Evolutionary conservation across 2,888 invertebrate species (phyloP).

Genomic region (Eupeodes luniger): DNA sequence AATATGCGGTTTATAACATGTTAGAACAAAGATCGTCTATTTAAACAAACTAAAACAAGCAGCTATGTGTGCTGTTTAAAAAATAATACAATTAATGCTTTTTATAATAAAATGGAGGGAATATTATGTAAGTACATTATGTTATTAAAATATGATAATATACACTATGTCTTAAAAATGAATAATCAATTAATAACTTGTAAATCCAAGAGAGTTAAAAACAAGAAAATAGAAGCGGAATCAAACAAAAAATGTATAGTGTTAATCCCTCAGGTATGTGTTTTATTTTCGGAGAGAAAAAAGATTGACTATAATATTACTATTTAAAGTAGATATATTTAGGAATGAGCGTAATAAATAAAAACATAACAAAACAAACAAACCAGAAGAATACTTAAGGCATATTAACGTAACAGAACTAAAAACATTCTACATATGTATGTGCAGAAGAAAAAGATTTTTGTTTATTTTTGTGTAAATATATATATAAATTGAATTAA

Average conservation of each 20-base stretch:
- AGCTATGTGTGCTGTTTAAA: conserved; percentile 48
- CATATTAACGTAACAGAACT: conserved; percentile 51
- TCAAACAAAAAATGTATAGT: conserved; percentile 65
- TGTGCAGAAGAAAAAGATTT: conserved; percentile 21
- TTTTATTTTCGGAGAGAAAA: conserved; percentile 87
- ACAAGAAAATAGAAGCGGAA: conserved; percentile 43
- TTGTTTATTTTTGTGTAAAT: conserved; percentile 60
- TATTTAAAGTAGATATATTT: conserved; percentile 78
- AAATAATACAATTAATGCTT: conserved; percentile 45
- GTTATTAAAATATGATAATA: conserved; percentile 46
- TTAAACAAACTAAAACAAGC: conserved; percentile 20
- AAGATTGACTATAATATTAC: conserved; percentile 86
- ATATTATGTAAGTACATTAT: conserved; percentile 42
- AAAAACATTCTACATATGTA: conserved; percentile 34
- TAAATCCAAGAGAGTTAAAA: conserved; percentile 37
- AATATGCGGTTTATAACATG: conserved; percentile 46
- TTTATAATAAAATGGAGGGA: conserved; percentile 65
- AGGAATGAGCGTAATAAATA: conserved; percentile 75
- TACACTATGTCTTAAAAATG: conserved; percentile 47
- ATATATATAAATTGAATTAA: conserved; percentile 78
- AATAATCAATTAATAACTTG: conserved; percentile 45
- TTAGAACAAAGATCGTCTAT: conserved; percentile 37
- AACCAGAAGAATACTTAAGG: conserved; percentile 60
- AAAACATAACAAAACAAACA: conserved; percentile 78
- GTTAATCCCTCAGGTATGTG: conserved; percentile 85